Percentiles rank a stretch among this genome's conserved stretches.
phyloP scores from a whole-genome alignment of 2,797 vertebrate species.

The Sebastolobus alascanus region DNA sequence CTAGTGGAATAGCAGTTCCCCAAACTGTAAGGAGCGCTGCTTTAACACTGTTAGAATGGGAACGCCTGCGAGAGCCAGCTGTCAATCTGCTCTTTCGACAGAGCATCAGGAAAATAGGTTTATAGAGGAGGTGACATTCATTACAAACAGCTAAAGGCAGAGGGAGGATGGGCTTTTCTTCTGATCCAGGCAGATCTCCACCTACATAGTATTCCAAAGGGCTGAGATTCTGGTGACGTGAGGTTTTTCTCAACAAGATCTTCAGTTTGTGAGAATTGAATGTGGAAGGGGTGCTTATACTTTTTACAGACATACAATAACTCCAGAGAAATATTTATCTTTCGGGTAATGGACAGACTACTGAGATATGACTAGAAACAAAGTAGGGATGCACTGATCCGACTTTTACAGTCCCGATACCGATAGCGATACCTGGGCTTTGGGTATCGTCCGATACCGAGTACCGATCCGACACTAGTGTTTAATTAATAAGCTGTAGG shows the following conservation, averaged over 20 bases:
- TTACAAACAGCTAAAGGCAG: conserved; percentile 51
- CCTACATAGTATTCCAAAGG: conserved; percentile 10
- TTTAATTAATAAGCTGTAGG: too few species aligned
- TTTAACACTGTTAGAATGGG: conserved; percentile 37
- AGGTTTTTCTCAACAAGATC: conserved; percentile 45
- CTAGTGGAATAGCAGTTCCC: neutral
- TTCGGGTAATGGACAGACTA: neutral
- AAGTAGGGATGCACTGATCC: too few species aligned
- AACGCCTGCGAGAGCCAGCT: conserved; percentile 19
- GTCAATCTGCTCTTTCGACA: conserved; percentile 42
- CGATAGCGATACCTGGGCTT: too few species aligned
- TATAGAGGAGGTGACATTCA: conserved; percentile 60
- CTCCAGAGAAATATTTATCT: conserved; percentile 10
- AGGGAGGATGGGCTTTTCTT: conserved; percentile 55
- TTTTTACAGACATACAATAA: conserved; percentile 4
- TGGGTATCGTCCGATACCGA: too few species aligned
- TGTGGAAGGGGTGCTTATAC: neutral
- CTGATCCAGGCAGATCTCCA: conserved; percentile 51
- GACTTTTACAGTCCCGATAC: too few species aligned
- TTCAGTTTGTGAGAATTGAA: conserved; percentile 18
- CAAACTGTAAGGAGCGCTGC: neutral
- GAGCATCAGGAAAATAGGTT: conserved; percentile 42
- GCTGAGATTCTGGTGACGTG: conserved; percentile 18
- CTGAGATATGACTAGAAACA: neutral
- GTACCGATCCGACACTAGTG: too few species aligned